Conservation (phyloP, 2,113 vertebrate genomes). For the Catagonus wagneri region DNA sequence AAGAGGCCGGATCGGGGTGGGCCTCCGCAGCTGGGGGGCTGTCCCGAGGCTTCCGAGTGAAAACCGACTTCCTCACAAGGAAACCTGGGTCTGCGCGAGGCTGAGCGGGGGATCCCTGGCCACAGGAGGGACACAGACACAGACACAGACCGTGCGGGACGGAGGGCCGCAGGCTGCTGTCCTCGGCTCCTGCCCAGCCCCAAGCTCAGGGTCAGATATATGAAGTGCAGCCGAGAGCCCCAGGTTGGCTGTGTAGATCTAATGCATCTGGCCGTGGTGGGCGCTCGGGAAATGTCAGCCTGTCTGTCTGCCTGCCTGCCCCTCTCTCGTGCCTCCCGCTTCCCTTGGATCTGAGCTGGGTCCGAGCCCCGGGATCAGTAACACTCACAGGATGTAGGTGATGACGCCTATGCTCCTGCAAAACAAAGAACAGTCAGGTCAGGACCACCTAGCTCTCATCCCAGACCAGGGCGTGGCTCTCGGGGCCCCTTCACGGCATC, state of each 20-base stretch:
- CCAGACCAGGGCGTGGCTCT: neutral
- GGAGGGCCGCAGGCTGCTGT: neutral
- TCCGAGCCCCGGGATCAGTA: neutral
- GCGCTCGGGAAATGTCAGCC: neutral
- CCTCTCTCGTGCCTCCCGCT: neutral
- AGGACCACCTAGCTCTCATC: neutral
- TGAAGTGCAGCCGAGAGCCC: neutral
- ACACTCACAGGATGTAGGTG: constrained; percentile 99
- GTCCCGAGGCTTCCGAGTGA: neutral
- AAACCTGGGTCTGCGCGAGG: neutral
- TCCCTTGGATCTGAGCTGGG: neutral
- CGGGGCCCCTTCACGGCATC: neutral
- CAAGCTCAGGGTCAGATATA: neutral
- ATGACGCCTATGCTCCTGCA: constrained; percentile 99
- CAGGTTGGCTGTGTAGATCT: neutral
- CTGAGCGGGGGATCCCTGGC: accelerated
- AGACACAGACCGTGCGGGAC: neutral
- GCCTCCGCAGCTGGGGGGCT: accelerated
- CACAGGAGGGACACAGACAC: neutral
- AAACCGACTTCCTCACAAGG: neutral
- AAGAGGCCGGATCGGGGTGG: neutral
- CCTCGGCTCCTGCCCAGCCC: neutral
- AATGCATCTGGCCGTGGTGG: neutral
- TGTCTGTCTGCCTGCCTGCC: neutral
- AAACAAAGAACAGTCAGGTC: constrained; percentile 80